These are phyloP conservation scores for Channa striata DNA, from an alignment of 2,797 vertebrate species.

Conservation along the genomic window DNA sequence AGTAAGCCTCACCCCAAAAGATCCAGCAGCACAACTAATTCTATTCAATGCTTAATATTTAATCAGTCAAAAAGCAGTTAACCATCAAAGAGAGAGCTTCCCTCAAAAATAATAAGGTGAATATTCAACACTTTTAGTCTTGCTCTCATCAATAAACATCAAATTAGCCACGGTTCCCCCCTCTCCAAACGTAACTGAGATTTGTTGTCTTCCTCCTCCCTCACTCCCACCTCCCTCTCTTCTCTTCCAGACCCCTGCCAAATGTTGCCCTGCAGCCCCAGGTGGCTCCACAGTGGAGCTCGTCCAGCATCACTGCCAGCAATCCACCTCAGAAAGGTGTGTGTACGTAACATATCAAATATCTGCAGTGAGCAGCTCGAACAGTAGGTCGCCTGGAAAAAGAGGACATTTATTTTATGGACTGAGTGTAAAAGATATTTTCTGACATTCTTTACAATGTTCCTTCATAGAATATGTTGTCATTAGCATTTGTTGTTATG, in stretches of 20 bases:
- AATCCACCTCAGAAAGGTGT: slow-evolving; percentile 64
- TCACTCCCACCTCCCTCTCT: slow-evolving; percentile 79
- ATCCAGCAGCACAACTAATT: slow-evolving; percentile 19
- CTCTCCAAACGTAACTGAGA: slow-evolving; percentile 72
- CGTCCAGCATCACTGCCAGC: slow-evolving; percentile 45
- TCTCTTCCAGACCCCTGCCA: slow-evolving; percentile 81
- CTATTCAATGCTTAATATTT: slow-evolving; percentile 34
- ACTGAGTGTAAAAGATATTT: no score
- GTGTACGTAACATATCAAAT: no score
- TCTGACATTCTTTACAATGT: no score
- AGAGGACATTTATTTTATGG: no score
- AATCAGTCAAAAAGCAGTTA: slow-evolving; percentile 68
- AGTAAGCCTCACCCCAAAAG: not conserved
- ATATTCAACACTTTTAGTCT: slow-evolving; percentile 71
- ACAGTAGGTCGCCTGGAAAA: no score
- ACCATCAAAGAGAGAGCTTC: slow-evolving; percentile 67
- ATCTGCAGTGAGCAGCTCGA: no score
- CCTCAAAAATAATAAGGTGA: slow-evolving; percentile 75
- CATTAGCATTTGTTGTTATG: not conserved
- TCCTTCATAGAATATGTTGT: no score
- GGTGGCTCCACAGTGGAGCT: slow-evolving; percentile 65
- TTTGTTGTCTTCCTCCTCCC: slow-evolving; percentile 73
- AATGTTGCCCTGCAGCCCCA: slow-evolving; percentile 57
- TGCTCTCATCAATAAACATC: slow-evolving; percentile 66
- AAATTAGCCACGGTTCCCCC: slow-evolving; percentile 65